Base-by-base conservation (phyloP, 2,797 vertebrate species). In the Meriones psammophilus region DNA sequence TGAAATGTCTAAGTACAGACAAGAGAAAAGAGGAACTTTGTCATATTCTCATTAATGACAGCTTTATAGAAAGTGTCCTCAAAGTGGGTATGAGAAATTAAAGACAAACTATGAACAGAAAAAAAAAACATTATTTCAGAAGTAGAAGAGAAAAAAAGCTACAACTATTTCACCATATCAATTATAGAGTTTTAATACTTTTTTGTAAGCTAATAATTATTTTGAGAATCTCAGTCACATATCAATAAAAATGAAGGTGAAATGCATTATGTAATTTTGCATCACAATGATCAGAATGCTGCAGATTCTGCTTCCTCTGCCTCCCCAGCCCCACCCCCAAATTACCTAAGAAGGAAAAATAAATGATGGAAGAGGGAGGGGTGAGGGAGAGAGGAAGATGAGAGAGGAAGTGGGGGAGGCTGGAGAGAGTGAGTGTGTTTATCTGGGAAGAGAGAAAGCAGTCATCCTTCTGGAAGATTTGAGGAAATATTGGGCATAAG, bases 1-100 rank as follows among this genome's bases (percentile, higher is more conserved):
- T 97, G 90, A 98, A 97, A 99, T 98, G 98, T 74, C 96, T 58
- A 58, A 69, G 97, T 93, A 98, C 94, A 90, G 93, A 71, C 73
- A 58, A 83, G 33, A 91, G 54, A 90, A 97, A 97, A 98, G 98
- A 98, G 95, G 90, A 96, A 78, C 56, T 79, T 88, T 93, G 50
- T 95, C 80, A 83, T 79, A 64, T 97, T 96, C 95, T 81, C 74
- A 42, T 96, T 97, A 97, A 96, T 97, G 97, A 97, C 97, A 94
- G 98, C 91, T 97, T 98, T 97, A 97, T 5, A 71, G 76, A 95
- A 74, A 83, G n/a, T 68, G 66, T 12, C 64, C 86, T 90, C 56
- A 79, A 50, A 89, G 68, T 26, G 88, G 39, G 39, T 79, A 8
- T 77, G 71, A 74, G 8, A n/a, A 84, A 69, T 92, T 58, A 24